phyloP scores from a whole-genome alignment of 2,113 vertebrate species.

The Galbula dea region DNA sequence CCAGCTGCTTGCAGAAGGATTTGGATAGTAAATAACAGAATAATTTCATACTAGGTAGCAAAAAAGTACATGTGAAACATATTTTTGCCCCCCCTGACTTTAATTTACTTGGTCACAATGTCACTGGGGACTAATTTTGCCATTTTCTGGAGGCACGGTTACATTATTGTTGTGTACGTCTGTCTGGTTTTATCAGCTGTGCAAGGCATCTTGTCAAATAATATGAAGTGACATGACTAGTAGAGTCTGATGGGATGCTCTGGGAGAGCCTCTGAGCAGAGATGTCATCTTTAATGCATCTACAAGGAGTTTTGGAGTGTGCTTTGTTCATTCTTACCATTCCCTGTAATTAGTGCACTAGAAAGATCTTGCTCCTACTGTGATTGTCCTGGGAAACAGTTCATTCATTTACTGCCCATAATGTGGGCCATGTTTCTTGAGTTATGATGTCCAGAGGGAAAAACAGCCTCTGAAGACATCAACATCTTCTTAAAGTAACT shows the following conservation, averaged over 20 bases:
- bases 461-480: neutral
- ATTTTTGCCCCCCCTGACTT: neutral
- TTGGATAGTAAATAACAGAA: neutral
- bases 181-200: neutral
- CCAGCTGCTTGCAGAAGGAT: neutral
- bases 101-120: slow-evolving; percentile 32
- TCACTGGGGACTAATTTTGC: slow-evolving; percentile 39
- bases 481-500: neutral
- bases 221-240: slow-evolving; percentile 9
- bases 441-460: neutral
- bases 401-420: neutral
- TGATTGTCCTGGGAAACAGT: neutral
- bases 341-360: neutral
- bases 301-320: neutral
- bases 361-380: neutral
- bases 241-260: neutral
- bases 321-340: neutral
- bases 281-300: slow-evolving; percentile 47
- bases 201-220: neutral
- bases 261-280: slow-evolving; percentile 4
- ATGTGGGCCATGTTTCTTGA: neutral
- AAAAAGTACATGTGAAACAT: neutral
- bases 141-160: slow-evolving; percentile 26
- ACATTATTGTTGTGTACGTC: slow-evolving; percentile 1
- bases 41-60: neutral